phyloP scores from a whole-genome alignment of 64 coral and sea anemone species.

The Trachythela sp. region DNA sequence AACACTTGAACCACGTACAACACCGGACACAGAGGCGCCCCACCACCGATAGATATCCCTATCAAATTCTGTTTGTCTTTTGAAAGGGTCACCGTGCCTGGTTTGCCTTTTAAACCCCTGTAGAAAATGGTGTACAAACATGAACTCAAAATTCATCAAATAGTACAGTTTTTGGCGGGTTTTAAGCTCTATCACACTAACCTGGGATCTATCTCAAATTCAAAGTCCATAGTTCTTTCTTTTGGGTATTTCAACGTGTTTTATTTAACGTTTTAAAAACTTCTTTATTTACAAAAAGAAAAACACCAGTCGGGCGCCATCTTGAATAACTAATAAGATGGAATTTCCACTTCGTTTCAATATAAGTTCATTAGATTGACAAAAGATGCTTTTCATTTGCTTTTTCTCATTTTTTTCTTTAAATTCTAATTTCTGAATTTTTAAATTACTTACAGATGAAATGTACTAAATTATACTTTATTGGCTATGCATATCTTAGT shows the following conservation, averaged over 20 bases:
- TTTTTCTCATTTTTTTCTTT: no score
- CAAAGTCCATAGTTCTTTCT: constrained; percentile 72
- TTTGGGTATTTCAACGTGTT: not conserved
- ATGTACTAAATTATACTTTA: no score
- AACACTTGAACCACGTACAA: constrained; percentile 99
- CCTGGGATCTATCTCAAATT: constrained; percentile 95
- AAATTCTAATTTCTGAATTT: no score
- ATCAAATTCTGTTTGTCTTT: constrained; percentile 99
- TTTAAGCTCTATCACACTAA: not conserved
- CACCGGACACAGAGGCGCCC: constrained; percentile 88
- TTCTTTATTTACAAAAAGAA: not conserved
- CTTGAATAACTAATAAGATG: not conserved
- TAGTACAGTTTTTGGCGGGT: not conserved
- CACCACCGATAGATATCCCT: constrained; percentile 92
- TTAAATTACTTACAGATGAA: no score
- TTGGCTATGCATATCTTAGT: no score
- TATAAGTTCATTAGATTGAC: no score
- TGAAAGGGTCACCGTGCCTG: constrained; percentile 67
- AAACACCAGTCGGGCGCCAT: not conserved
- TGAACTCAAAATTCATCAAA: not conserved
- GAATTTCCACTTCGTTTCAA: not conserved
- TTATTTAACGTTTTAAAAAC: not conserved
- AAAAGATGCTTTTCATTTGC: no score
- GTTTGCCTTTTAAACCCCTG: constrained; percentile 92
- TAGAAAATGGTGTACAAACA: not conserved